phyloP scores from a whole-genome alignment of 2,888 invertebrate species.

The Hirtodrosophila cameraria region DNA sequence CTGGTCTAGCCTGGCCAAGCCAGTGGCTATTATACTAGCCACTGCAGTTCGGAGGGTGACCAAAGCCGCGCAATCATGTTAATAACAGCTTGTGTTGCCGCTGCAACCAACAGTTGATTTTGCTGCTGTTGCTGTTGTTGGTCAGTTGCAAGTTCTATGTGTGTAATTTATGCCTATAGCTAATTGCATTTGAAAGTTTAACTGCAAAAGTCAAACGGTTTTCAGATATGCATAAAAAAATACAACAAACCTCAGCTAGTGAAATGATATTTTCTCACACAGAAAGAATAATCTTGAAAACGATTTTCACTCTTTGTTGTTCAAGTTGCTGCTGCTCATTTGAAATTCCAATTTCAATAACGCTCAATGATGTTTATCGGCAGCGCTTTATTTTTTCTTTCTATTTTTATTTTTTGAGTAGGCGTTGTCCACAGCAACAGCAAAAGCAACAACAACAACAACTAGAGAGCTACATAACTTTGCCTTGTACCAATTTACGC shows the following conservation, averaged over 20 bases:
- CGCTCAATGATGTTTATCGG: slow-evolving; percentile 76
- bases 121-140: slow-evolving; percentile 42
- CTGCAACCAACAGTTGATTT: slow-evolving; percentile 35
- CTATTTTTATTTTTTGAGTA: slow-evolving; percentile 60
- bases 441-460: slow-evolving; percentile 22
- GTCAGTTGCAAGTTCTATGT: slow-evolving; percentile 62
- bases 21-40: slow-evolving; percentile 47
- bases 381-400: slow-evolving; percentile 33
- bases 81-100: slow-evolving; percentile 66
- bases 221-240: slow-evolving; percentile 71
- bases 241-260: slow-evolving; percentile 54
- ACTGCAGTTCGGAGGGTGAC: slow-evolving; percentile 57
- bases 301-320: slow-evolving; percentile 16
- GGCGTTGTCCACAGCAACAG: slow-evolving; percentile 68
- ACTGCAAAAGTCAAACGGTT: slow-evolving; percentile 80
- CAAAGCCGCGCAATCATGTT: slow-evolving; percentile 70
- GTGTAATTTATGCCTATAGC: slow-evolving; percentile 73
- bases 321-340: slow-evolving; percentile 58
- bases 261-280: slow-evolving; percentile 59
- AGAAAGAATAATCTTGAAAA: slow-evolving; percentile 29
- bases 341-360: slow-evolving; percentile 79
- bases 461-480: slow-evolving; percentile 32
- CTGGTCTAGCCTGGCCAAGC: slow-evolving; percentile 20
- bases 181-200: slow-evolving; percentile 77
- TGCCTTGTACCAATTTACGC: slow-evolving; percentile 80